Evolutionary conservation across 92 coral and sea anemone genomes (phyloP).

Genomic region (Palythoa grandiflora): DNA sequence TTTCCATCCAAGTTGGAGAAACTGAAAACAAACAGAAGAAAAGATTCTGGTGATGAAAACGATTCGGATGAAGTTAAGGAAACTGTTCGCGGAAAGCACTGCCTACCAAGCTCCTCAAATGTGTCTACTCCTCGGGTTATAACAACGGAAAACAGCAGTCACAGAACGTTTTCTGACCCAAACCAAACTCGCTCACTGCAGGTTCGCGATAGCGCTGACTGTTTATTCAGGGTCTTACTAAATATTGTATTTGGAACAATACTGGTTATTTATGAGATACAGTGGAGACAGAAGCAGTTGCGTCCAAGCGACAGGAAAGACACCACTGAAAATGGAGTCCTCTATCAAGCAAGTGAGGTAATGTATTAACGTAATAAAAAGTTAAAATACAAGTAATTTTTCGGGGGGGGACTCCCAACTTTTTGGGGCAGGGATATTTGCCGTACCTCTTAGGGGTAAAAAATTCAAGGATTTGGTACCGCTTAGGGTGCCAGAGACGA

Average conservation of each 20-base stretch:
- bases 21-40: not conserved
- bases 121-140: not conserved
- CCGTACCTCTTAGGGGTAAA: too few relatives aligned
- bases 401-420: too few relatives aligned
- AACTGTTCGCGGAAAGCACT: not conserved
- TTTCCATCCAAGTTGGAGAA: not conserved
- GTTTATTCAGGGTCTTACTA: not conserved
- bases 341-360: not conserved
- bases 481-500: too few relatives aligned
- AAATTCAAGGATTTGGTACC: too few relatives aligned
- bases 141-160: not conserved
- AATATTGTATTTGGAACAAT: not conserved
- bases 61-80: not conserved
- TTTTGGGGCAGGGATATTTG: too few relatives aligned
- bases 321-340: not conserved
- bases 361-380: not conserved
- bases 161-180: not conserved
- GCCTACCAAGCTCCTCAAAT: not conserved
- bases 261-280: conserved; percentile 7
- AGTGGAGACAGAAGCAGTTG: not conserved
- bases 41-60: not conserved
- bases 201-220: not conserved
- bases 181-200: not conserved
- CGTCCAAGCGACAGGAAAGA: not conserved
- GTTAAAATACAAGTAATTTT: too few relatives aligned